These are phyloP conservation scores for Zele albiditarsus DNA, from an alignment of 2,888 invertebrate genomes.

Conservation along the genomic window DNA sequence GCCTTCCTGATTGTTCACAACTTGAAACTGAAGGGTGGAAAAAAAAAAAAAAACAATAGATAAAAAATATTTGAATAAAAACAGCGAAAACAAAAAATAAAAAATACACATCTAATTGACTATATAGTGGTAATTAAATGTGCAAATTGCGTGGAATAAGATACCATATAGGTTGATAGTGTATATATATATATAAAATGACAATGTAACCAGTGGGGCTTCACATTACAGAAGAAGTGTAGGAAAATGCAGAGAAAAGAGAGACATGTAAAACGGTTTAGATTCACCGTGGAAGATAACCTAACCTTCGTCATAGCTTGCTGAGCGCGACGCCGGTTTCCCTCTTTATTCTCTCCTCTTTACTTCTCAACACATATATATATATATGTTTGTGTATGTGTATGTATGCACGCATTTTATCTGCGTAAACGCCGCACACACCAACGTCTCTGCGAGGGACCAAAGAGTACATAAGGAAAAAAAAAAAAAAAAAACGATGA, in stretches of 20 bases:
- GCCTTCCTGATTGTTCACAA: too few relatives aligned
- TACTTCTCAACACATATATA: slow-evolving; percentile 13
- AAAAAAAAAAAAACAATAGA: not conserved
- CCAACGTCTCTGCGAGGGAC: not conserved
- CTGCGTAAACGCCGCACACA: slow-evolving; percentile 25
- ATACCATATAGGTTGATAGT: slow-evolving; percentile 3
- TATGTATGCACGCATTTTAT: slow-evolving; percentile 42
- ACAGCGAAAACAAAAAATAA: not conserved
- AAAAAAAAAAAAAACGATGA: not conserved
- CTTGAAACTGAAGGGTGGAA: too few relatives aligned
- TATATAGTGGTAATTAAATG: slow-evolving; percentile 31
- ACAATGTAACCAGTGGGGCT: slow-evolving; percentile 40
- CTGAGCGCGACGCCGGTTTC: slow-evolving; percentile 68
- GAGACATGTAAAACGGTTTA: slow-evolving; percentile 67
- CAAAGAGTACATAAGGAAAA: not conserved
- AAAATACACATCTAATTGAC: slow-evolving; percentile 5
- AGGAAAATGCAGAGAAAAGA: slow-evolving; percentile 30
- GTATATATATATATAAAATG: slow-evolving; percentile 38
- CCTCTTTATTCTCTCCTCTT: slow-evolving; percentile 38
- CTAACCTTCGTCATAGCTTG: slow-evolving; percentile 71
- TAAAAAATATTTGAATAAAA: not conserved
- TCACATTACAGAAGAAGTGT: not conserved
- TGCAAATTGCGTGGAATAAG: slow-evolving; percentile 27
- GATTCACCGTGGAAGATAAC: slow-evolving; percentile 67
- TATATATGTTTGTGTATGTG: slow-evolving; percentile 4